These are phyloP conservation scores for Fabriciana adippe DNA, from an alignment of 2,888 invertebrate genomes.

Conservation along the genomic window DNA sequence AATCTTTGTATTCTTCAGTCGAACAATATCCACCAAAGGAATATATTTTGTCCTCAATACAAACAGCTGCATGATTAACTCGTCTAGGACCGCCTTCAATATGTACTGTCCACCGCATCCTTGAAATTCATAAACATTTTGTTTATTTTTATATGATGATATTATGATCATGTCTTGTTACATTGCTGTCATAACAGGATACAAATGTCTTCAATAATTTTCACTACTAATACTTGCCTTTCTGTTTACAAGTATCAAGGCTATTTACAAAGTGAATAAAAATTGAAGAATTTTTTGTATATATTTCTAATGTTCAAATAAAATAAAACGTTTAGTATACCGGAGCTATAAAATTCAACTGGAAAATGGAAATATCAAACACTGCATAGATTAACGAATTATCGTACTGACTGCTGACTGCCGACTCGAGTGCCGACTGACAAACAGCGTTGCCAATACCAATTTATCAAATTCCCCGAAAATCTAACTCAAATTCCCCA, in stretches of 20 bases:
- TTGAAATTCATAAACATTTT: conserved; percentile 25
- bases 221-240: not conserved
- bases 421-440: too few relatives aligned
- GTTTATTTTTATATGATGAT: conserved; percentile 5
- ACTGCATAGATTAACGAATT: too few relatives aligned
- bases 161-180: not conserved
- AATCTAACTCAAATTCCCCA: too few relatives aligned
- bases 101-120: conserved; percentile 92
- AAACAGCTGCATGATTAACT: conserved; percentile 95
- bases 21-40: conserved; percentile 97
- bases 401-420: too few relatives aligned
- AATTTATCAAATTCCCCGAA: too few relatives aligned
- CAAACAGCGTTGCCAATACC: too few relatives aligned
- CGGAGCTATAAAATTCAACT: too few relatives aligned
- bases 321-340: too few relatives aligned
- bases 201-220: not conserved
- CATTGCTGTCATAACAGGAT: not conserved
- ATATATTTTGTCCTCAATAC: conserved; percentile 89
- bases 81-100: conserved; percentile 95
- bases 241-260: not conserved
- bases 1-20: conserved; percentile 88
- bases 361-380: too few relatives aligned
- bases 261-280: too few relatives aligned
- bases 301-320: too few relatives aligned
- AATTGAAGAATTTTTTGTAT: too few relatives aligned